Conservation (phyloP, 2,888 invertebrate species). For the Pasiphila rectangulata region DNA sequence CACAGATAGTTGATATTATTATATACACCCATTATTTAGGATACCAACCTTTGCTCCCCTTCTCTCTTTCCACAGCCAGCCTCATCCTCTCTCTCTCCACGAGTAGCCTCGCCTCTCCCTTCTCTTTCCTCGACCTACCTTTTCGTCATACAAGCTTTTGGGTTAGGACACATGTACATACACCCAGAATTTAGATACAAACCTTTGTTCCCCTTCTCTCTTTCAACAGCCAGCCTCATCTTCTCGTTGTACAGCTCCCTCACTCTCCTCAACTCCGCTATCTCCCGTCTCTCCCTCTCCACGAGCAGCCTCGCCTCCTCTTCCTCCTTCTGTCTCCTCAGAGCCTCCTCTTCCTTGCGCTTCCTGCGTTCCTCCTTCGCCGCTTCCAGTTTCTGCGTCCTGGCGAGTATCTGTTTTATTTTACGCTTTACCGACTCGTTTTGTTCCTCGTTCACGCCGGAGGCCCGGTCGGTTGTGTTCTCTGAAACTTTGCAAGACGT, state of each 20-base stretch:
- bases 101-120: conserved; percentile 12
- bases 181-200: conserved; percentile 1
- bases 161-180: no score
- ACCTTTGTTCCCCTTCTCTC: conserved; percentile 29
- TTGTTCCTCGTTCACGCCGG: conserved; percentile 13
- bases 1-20: no score
- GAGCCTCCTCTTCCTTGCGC: conserved; percentile 8
- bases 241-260: conserved; percentile 45
- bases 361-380: conserved; percentile 2
- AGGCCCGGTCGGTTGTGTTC: no score
- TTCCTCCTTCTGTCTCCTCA: conserved; percentile 5
- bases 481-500: no score
- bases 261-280: conserved; percentile 38
- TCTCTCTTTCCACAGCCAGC: conserved; percentile 16
- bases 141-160: no score
- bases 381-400: conserved; percentile 8
- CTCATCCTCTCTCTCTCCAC: conserved; percentile 34
- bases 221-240: conserved; percentile 30
- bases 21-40: not conserved
- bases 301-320: conserved; percentile 18
- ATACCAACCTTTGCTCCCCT: conserved; percentile 30
- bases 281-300: conserved; percentile 31
- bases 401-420: conserved; percentile 18
- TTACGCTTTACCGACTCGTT: conserved; percentile 8
- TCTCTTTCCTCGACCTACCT: no score